phyloP scores from a whole-genome alignment of 2,888 invertebrate genomes.

The Limnephilus auricula region DNA sequence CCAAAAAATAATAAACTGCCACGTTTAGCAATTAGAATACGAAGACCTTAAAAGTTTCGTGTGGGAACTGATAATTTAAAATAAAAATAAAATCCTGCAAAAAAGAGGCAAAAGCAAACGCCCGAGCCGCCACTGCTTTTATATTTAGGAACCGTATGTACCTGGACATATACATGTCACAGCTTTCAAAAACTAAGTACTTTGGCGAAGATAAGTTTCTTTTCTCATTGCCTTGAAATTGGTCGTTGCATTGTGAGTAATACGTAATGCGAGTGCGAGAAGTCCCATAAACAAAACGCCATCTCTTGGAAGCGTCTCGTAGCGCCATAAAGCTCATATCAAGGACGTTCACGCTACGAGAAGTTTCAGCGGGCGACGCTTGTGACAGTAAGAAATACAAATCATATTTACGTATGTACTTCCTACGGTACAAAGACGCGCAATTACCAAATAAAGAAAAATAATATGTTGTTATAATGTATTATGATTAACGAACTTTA shows the following conservation, averaged over 20 bases:
- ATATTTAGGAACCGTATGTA: neutral
- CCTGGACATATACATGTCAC: neutral
- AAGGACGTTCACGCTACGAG: constrained; percentile 47
- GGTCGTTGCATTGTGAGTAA: constrained; percentile 2
- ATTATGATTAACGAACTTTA: neutral
- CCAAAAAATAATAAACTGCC: no score
- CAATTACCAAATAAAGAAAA: neutral
- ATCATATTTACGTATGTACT: constrained; percentile 58
- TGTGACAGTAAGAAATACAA: constrained; percentile 65
- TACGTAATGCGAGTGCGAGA: neutral
- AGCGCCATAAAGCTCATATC: constrained; percentile 56
- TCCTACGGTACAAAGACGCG: constrained; percentile 40
- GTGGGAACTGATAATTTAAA: no score
- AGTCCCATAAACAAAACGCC: constrained; percentile 6
- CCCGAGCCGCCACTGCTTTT: neutral
- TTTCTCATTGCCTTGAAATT: neutral
- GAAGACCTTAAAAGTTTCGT: no score
- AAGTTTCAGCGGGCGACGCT: constrained; percentile 58
- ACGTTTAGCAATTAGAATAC: no score
- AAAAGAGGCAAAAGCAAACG: neutral
- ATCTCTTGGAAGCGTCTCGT: neutral
- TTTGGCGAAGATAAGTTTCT: neutral
- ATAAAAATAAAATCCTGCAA: no score
- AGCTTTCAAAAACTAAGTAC: neutral
- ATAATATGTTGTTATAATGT: neutral